Percentiles rank a stretch among this genome's conserved stretches.
phyloP scores from a whole-genome alignment of 64 coral and sea anemone genomes.

The Stylophora pistillata region DNA sequence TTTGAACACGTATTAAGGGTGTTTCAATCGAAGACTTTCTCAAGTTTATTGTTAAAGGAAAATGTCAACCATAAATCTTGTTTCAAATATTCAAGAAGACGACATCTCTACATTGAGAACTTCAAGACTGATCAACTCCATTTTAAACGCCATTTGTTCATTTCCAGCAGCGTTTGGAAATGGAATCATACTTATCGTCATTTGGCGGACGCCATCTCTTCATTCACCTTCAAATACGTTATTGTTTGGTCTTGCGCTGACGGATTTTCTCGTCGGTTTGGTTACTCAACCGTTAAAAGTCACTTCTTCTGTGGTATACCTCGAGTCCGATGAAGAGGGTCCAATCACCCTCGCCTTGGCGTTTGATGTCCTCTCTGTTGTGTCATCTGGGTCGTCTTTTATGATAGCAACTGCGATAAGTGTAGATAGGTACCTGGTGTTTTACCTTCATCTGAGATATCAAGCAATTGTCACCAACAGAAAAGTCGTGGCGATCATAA shows the following conservation, averaged over 20 bases:
- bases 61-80: neutral
- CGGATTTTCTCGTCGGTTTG: slow-evolving; percentile 17
- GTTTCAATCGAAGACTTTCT: too few relatives aligned
- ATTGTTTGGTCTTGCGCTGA: slow-evolving; percentile 39
- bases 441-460: slow-evolving; percentile 63
- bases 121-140: neutral
- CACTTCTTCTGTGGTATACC: neutral
- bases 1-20: too few relatives aligned
- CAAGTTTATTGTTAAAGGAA: too few relatives aligned
- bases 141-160: slow-evolving; percentile 14
- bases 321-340: neutral
- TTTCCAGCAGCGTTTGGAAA: slow-evolving; percentile 30
- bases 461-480: slow-evolving; percentile 53
- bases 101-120: neutral
- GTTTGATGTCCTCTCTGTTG: neutral
- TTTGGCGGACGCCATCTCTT: slow-evolving; percentile 21
- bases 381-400: neutral
- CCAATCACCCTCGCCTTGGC: neutral
- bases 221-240: slow-evolving; percentile 43
- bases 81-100: neutral
- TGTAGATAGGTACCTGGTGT: slow-evolving; percentile 47
- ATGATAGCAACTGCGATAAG: slow-evolving; percentile 27
- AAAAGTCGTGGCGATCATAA: neutral
- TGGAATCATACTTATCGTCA: slow-evolving; percentile 8
- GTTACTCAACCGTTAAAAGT: slow-evolving; percentile 20